A percentile compares a stretch with the other conserved stretches of the same genome.
These are phyloP conservation scores for Anorthoa munda DNA, from an alignment of 2,888 invertebrate genomes.

Conservation along the genomic window DNA sequence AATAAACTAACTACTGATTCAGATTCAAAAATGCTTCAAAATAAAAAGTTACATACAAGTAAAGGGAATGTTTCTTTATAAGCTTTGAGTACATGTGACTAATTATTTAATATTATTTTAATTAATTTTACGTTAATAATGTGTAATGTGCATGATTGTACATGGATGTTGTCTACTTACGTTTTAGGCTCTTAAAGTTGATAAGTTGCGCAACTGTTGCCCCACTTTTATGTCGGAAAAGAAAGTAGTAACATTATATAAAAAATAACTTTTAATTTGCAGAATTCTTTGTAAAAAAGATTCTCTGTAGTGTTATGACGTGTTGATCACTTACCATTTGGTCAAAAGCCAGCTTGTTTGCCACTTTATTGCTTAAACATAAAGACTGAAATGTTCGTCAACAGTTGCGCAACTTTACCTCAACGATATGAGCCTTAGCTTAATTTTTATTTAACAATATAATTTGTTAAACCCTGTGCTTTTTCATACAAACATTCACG, in stretches of 20 bases:
- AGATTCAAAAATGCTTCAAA: slow-evolving; percentile 41
- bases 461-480: slow-evolving; percentile 33
- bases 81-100: slow-evolving; percentile 48
- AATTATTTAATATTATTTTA: slow-evolving; percentile 36
- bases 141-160: slow-evolving; percentile 44
- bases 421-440: slow-evolving; percentile 8
- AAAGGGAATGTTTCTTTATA: slow-evolving; percentile 61
- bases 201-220: slow-evolving; percentile 45
- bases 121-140: slow-evolving; percentile 36
- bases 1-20: slow-evolving; percentile 38
- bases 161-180: slow-evolving; percentile 52
- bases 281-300: too few relatives aligned
- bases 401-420: slow-evolving; percentile 32
- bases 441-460: slow-evolving; percentile 47
- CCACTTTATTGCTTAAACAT: too few relatives aligned
- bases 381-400: background rate
- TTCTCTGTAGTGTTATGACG: too few relatives aligned
- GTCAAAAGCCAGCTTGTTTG: too few relatives aligned
- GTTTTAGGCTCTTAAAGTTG: slow-evolving; percentile 6
- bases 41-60: slow-evolving; percentile 10
- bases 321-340: too few relatives aligned
- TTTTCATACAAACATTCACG: slow-evolving; percentile 36
- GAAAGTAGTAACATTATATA: too few relatives aligned
- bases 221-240: background rate
- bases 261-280: too few relatives aligned